Conservation (phyloP, 1,140 invertebrate species). For the Pomacea maculata region DNA sequence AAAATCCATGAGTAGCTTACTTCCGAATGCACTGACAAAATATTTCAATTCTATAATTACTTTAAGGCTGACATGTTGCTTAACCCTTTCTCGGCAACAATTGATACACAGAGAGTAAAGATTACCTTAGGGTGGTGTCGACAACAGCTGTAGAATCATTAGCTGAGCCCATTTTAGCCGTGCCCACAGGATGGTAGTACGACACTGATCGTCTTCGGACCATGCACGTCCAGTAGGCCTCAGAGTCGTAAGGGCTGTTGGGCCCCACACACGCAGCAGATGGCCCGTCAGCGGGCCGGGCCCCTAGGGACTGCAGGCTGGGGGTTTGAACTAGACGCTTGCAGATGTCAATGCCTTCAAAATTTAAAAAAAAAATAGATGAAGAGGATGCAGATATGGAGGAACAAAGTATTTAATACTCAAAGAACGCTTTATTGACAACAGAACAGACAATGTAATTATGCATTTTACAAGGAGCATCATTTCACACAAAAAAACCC, state of each 20-base stretch:
- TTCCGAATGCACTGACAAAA: too few relatives aligned
- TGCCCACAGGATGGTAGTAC: slow-evolving; percentile 87
- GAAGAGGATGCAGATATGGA: neutral
- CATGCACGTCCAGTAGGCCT: slow-evolving; percentile 61
- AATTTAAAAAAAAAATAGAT: neutral
- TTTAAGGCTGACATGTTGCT: neutral
- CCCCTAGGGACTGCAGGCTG: slow-evolving; percentile 23
- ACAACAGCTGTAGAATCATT: slow-evolving; percentile 87
- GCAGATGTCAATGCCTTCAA: slow-evolving; percentile 23
- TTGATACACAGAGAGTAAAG: neutral
- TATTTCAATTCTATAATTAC: too few relatives aligned
- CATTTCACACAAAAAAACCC: neutral
- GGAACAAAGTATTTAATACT: neutral
- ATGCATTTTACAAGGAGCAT: neutral
- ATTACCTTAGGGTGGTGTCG: slow-evolving; percentile 74
- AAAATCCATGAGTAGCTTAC: neutral
- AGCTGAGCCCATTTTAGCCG: slow-evolving; percentile 90
- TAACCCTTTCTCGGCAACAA: neutral
- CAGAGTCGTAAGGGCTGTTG: slow-evolving; percentile 30
- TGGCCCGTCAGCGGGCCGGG: slow-evolving; percentile 16
- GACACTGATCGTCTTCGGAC: slow-evolving; percentile 67
- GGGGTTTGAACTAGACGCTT: slow-evolving; percentile 12
- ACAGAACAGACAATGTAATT: neutral
- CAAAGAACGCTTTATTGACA: neutral
- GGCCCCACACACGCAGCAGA: slow-evolving; percentile 27